Conservation (phyloP, 2,888 invertebrate species). For the Acronicta psi region DNA sequence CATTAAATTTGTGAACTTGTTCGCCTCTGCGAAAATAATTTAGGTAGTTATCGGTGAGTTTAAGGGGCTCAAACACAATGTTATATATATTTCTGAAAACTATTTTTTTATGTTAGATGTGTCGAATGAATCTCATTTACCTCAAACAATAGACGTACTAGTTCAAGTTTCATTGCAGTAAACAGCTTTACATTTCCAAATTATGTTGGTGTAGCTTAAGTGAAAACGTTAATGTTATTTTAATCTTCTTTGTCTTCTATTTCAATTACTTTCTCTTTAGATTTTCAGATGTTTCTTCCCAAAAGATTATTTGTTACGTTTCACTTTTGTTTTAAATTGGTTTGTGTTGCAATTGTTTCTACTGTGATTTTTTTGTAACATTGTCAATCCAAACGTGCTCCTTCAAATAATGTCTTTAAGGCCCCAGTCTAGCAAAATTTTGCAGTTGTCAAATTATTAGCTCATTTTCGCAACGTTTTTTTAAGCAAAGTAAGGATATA, state of each 20-base stretch:
- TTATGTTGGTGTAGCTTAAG: slow-evolving; percentile 19
- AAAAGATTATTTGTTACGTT: slow-evolving; percentile 2
- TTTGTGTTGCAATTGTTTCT: neutral
- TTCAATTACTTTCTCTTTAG: slow-evolving; percentile 36
- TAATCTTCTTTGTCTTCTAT: slow-evolving; percentile 24
- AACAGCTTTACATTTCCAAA: slow-evolving; percentile 26
- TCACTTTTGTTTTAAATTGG: slow-evolving; percentile 9
- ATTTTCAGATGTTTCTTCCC: slow-evolving; percentile 14
- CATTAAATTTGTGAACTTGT: too few species aligned
- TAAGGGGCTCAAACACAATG: too few species aligned
- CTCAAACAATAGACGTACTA: slow-evolving; percentile 26
- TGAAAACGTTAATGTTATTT: slow-evolving; percentile 48
- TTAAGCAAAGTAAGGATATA: too few species aligned
- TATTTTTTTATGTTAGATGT: slow-evolving; percentile 7
- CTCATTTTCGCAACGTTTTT: too few species aligned
- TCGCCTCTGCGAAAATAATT: too few species aligned
- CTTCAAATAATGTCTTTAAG: neutral
- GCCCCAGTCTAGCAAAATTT: too few species aligned
- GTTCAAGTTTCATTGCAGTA: slow-evolving; percentile 3
- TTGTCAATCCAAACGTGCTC: neutral
- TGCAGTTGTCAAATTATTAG: too few species aligned
- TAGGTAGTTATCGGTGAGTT: too few species aligned
- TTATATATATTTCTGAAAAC: slow-evolving; percentile 8
- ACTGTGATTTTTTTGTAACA: neutral
- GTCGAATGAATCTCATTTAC: slow-evolving; percentile 5